Evolutionary conservation across 2,797 vertebrate genomes (phyloP).

Genomic region (Schizothorax lantsangensis): DNA sequence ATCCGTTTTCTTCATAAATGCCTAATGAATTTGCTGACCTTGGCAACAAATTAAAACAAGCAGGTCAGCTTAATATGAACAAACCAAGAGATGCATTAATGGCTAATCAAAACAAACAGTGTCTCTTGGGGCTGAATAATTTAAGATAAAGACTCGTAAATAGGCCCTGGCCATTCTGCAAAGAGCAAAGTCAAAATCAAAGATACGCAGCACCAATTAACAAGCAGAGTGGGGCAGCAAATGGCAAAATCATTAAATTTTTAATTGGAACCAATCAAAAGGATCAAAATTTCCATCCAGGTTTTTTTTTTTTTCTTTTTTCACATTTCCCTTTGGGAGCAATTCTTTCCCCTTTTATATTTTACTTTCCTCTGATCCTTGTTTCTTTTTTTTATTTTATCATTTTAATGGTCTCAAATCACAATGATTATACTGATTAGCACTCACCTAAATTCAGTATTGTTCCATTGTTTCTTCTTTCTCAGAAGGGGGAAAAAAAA

Average conservation of each 20-base stretch:
- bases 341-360: background rate
- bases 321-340: background rate
- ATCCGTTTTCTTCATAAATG: constrained; percentile 1
- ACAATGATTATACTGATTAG: background rate
- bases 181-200: background rate
- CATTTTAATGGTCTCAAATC: background rate
- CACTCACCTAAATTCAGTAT: background rate
- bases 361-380: background rate
- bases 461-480: background rate
- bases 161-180: background rate
- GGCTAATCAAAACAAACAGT: constrained; percentile 34
- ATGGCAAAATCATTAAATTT: background rate
- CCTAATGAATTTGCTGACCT: constrained; percentile 30
- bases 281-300: background rate
- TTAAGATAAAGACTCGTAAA: constrained; percentile 21
- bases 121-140: constrained; percentile 21
- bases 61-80: constrained; percentile 33
- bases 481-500: background rate
- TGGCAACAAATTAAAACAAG: constrained; percentile 25
- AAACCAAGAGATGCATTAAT: constrained; percentile 36
- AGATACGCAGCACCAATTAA: background rate
- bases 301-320: background rate
- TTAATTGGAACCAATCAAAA: constrained; percentile 13
- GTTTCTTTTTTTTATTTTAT: background rate
- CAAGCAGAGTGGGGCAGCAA: background rate